Percentiles rank a stretch among this genome's conserved stretches.
Evolutionary conservation across 1,140 invertebrate genomes (phyloP).

Genomic region (Calephelis nemesis): DNA sequence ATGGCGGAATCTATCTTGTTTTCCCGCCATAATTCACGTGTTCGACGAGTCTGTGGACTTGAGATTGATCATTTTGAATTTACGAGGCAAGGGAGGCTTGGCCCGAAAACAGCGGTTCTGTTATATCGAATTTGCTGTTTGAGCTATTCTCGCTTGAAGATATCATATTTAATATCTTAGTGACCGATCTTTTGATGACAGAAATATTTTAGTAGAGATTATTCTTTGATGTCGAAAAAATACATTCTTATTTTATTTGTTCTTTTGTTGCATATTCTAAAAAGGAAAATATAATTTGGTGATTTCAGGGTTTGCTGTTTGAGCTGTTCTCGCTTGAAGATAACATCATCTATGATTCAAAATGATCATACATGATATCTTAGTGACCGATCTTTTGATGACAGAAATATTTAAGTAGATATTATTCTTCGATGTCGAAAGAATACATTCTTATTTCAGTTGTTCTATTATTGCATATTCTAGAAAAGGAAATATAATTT

Average conservation of each 20-base stretch:
- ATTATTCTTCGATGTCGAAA: too few species aligned
- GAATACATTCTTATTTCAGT: too few species aligned
- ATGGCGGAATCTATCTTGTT: conserved; percentile 6
- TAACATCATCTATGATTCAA: not conserved
- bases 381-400: not conserved
- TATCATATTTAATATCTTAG: conserved; percentile 9
- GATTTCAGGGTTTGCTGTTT: not conserved
- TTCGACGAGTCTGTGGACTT: conserved; percentile 10
- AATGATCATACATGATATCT: not conserved
- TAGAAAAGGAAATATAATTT: too few species aligned
- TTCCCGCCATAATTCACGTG: conserved; percentile 8
- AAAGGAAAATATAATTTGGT: too few species aligned
- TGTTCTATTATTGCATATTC: too few species aligned
- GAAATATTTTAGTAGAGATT: too few species aligned
- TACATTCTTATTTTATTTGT: too few species aligned
- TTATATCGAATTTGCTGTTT: conserved; percentile 4
- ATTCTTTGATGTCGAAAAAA: too few species aligned
- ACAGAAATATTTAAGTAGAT: too few species aligned
- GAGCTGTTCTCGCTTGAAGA: not conserved
- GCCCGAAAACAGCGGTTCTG: not conserved
- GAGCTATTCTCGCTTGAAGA: not conserved
- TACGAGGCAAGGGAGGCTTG: conserved; percentile 5
- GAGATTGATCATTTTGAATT: conserved; percentile 16
- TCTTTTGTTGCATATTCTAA: too few species aligned
- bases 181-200: not conserved